Base-by-base conservation (phyloP, 1,140 invertebrate species). In the Platyscapa corneri region DNA sequence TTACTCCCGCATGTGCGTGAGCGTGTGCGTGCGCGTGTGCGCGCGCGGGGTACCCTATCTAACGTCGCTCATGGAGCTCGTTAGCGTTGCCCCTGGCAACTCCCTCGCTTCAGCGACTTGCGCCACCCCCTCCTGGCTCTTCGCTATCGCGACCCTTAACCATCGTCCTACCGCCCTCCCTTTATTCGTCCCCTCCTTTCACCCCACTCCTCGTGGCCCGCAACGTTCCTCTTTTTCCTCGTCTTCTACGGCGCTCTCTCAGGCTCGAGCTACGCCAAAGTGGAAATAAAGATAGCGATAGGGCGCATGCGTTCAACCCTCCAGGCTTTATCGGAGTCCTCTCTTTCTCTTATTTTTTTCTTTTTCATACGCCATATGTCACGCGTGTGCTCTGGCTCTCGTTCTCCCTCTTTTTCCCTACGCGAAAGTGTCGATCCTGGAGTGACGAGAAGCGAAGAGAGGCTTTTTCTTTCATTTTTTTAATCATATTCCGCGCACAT, bases 51-150 rank as follows among this genome's bases (percentile, higher is more conserved):
- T 91, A 90, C 91, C 91, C 91, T 92, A 92, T 92, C 92, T 92
- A 90, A 92, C 92, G 91, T 92, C 92, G 92, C 91, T 93, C 92
- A 93, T 92, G 91, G 91, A 92, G 91, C 92, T 93, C 92, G 92
- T 93, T 92, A 93, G 92, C 91, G 92, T 93, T 92, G 90, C 92
- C 92, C 90, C 77, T 93, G 88, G 92, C 91, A 92, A 93, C 92
- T 89, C 92, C 92, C 91, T 92, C 90, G 90, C 89, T 87, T 88
- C 85, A 82, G 72, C 87, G 90, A 89, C 88, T 89, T 88, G 85
- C 88, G 86, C 89, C 88, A 88, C 88, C 88, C 88, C 89, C 89
- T 85, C 86, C 74, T 46, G 70, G 70, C 64, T 67, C 37, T 49
- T 81, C 76, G 76, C 81, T 83, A 86, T 83, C 81, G 85, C 81